Evolutionary conservation across 64 coral and sea anemone genomes (phyloP).

Genomic region (Montipora sp.): DNA sequence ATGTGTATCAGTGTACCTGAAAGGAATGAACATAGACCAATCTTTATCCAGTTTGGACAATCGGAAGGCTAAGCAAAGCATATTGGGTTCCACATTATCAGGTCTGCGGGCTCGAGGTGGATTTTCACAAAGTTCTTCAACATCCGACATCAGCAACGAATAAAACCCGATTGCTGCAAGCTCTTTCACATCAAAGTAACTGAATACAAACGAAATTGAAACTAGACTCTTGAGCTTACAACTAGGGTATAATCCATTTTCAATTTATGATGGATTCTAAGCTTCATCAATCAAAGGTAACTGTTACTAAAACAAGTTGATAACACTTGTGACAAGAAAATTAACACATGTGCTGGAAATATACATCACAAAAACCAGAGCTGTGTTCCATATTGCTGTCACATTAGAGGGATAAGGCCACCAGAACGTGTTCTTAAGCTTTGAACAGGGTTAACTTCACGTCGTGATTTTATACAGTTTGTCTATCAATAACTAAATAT

Average conservation of each 20-base stretch:
- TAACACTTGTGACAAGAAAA: too few relatives aligned
- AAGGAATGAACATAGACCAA: conserved; percentile 70
- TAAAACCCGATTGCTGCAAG: conserved; percentile 81
- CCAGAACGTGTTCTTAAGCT: too few relatives aligned
- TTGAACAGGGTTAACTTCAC: too few relatives aligned
- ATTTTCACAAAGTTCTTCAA: conserved; percentile 72
- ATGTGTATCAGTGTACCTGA: conserved; percentile 16
- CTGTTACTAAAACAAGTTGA: too few relatives aligned
- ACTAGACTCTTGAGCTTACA: too few relatives aligned
- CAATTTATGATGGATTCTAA: not conserved
- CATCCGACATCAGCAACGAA: conserved; percentile 83
- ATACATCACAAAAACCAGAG: too few relatives aligned
- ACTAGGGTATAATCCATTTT: not conserved
- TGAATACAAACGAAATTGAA: conserved; percentile 18
- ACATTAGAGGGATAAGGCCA: too few relatives aligned
- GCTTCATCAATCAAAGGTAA: too few relatives aligned
- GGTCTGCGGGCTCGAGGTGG: conserved; percentile 19
- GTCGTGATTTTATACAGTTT: too few relatives aligned
- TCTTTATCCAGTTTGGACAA: conserved; percentile 81
- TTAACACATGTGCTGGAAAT: too few relatives aligned
- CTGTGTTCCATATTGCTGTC: too few relatives aligned
- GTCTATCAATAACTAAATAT: too few relatives aligned
- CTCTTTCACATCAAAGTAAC: conserved; percentile 89
- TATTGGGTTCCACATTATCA: conserved; percentile 67
- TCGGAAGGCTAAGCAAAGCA: conserved; percentile 85